phyloP scores from a whole-genome alignment of 2,888 invertebrate genomes.

The Nysson spinosus region DNA sequence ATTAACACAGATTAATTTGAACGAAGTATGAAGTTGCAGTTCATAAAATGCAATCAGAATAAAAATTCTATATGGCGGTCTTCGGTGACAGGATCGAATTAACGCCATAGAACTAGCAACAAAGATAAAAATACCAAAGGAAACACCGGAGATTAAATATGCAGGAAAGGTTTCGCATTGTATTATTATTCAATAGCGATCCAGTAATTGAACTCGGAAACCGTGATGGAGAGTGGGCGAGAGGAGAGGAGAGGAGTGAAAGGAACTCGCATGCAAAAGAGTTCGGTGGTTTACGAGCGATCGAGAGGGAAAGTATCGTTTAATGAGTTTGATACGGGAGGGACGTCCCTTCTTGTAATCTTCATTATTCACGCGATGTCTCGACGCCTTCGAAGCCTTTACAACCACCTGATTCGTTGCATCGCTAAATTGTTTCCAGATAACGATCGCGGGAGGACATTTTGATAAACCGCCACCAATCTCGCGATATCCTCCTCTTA shows the following conservation, averaged over 20 bases:
- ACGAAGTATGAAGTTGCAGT: no score
- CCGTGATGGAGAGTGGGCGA: no score
- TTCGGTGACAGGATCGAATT: no score
- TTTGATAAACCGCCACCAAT: slow-evolving; percentile 15
- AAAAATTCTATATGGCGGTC: no score
- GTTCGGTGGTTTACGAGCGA: slow-evolving; percentile 31
- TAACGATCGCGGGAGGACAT: slow-evolving; percentile 18
- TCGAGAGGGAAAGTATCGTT: slow-evolving; percentile 44
- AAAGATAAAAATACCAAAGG: slow-evolving; percentile 3
- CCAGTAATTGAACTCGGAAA: slow-evolving; percentile 67
- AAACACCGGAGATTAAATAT: no score
- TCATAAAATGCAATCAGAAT: no score
- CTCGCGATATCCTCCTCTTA: not conserved
- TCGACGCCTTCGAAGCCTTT: slow-evolving; percentile 22
- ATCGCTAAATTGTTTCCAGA: slow-evolving; percentile 17
- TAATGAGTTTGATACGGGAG: slow-evolving; percentile 53
- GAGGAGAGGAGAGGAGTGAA: no score
- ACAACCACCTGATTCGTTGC: slow-evolving; percentile 13
- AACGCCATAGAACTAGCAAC: no score
- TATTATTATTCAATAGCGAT: slow-evolving; percentile 71
- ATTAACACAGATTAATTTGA: no score
- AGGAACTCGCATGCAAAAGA: slow-evolving; percentile 35
- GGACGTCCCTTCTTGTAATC: slow-evolving; percentile 44
- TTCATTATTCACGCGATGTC: slow-evolving; percentile 51
- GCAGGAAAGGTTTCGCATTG: slow-evolving; percentile 58